These are phyloP conservation scores for Sarcophilus harrisii DNA, from an alignment of 2,797 vertebrate species.

Conservation along the genomic window DNA sequence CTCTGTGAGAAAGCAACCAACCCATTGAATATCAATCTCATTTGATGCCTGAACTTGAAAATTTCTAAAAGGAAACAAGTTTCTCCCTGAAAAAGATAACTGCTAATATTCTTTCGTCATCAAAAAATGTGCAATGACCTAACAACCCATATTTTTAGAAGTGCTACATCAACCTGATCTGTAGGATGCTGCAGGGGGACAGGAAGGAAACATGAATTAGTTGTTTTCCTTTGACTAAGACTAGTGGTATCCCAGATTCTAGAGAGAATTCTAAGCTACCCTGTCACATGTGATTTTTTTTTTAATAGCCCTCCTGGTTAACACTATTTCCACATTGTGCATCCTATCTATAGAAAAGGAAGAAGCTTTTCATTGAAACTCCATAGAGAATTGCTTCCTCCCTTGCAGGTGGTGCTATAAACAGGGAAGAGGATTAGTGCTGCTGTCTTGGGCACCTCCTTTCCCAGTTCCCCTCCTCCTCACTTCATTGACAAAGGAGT, in stretches of 20 bases:
- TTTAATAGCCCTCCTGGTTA: conserved; percentile 62
- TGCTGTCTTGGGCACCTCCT: conserved; percentile 38
- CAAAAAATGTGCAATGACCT: neutral
- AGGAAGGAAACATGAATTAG: conserved; percentile 63
- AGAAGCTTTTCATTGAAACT: conserved; percentile 67
- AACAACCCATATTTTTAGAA: conserved; percentile 41
- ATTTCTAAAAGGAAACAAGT: conserved; percentile 47
- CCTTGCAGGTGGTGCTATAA: conserved; percentile 73
- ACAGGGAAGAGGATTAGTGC: conserved; percentile 67
- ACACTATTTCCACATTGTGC: conserved; percentile 61
- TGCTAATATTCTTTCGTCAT: conserved; percentile 20
- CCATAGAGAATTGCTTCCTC: conserved; percentile 63
- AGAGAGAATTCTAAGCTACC: conserved; percentile 57
- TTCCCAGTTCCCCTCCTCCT: conserved; percentile 33
- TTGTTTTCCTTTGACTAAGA: conserved; percentile 61
- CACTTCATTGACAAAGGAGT: conserved; percentile 55
- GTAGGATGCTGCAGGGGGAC: conserved; percentile 33
- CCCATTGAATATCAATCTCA: conserved; percentile 12
- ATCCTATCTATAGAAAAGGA: conserved; percentile 68
- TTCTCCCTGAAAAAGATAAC: conserved; percentile 21
- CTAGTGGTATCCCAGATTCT: conserved; percentile 49
- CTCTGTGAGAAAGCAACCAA: conserved; percentile 2
- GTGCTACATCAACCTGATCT: conserved; percentile 44
- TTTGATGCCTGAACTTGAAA: conserved; percentile 56
- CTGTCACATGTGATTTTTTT: conserved; percentile 65